phyloP scores from a whole-genome alignment of 2,888 invertebrate species.

The Caenorhabditis sp. region DNA sequence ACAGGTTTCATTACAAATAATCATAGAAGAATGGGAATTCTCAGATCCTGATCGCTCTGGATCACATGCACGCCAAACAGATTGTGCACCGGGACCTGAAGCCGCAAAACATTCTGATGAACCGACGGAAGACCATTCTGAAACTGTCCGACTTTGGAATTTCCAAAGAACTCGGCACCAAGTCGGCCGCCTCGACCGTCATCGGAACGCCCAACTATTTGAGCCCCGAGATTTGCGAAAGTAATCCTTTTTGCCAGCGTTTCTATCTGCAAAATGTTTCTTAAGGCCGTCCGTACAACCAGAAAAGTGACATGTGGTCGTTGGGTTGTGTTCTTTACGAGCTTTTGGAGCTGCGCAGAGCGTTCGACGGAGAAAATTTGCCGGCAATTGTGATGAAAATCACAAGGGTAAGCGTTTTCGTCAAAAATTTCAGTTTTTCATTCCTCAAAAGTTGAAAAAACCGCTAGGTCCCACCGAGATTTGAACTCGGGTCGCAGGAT shows the following conservation, averaged over 20 bases:
- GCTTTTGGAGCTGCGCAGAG: slow-evolving; percentile 60
- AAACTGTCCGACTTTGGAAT: slow-evolving; percentile 71
- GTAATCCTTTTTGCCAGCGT: slow-evolving; percentile 81
- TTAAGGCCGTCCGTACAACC: slow-evolving; percentile 81
- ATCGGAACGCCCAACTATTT: slow-evolving; percentile 89
- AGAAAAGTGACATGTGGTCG: slow-evolving; percentile 90
- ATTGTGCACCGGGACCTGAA: slow-evolving; percentile 89
- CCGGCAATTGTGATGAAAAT: slow-evolving; percentile 71
- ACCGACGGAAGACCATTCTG: slow-evolving; percentile 82
- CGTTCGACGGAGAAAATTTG: slow-evolving; percentile 68
- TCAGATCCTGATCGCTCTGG: slow-evolving; percentile 86
- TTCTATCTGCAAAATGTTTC: not conserved
- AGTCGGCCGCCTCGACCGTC: slow-evolving; percentile 82
- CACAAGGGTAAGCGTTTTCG: slow-evolving; percentile 52
- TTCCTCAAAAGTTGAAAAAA: not conserved
- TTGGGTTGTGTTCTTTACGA: slow-evolving; percentile 89
- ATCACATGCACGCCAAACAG: slow-evolving; percentile 87
- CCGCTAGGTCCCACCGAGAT: slow-evolving; percentile 70
- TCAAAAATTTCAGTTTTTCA: too few relatives aligned
- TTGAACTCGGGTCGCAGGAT: slow-evolving; percentile 71
- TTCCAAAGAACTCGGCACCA: slow-evolving; percentile 80
- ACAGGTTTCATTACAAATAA: slow-evolving; percentile 55
- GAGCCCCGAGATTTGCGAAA: slow-evolving; percentile 89
- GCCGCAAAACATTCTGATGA: slow-evolving; percentile 89
- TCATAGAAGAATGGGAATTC: not conserved